Evolutionary conservation across 2,888 invertebrate genomes (phyloP), one percentile per base, ranked within the genome.

Genomic region (Pterobdella sp.): DNA sequence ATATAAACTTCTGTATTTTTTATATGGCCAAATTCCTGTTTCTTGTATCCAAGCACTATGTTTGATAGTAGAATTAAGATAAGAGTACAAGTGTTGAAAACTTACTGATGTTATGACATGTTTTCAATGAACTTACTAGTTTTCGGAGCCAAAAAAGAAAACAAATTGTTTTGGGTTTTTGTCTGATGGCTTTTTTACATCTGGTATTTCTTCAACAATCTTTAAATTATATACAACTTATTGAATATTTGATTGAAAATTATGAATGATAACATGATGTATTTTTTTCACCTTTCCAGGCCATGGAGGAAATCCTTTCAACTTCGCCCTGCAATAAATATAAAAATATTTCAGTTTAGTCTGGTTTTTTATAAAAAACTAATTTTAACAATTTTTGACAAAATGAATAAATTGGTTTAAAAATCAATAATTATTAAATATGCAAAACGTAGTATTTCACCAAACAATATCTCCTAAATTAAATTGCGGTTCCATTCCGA

Each of bases 241-340:
- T 36, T 10, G n/a, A 52, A 60, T 26, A 7, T 35, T 64, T 71
- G 36, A 32, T 49, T 14, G 18, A 69, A 69, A 26, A 32, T 32
- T 18, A 32, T 31, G 3, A 4, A 32, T 31, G n/a, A n/a, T n/a
- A n/a, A n/a, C n/a, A n/a, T n/a, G n/a, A n/a, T n/a, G n/a, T n/a
- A 10, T 2, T 29, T 7, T 52, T 77, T 91, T 90, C 88, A 94
- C 94, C 89, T 92, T 91, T 86, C 93, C 94, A 77, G 95, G 94
- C 95, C 95, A 95, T 77, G 93, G 92, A 79, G 93, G 91, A 87
- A 92, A 94, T 79, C 93, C 92, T 87, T 93, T 94, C 93, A 95
- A 93, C 88, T 94, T 94, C 74, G 94, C 94, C 94, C 94, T 95
- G 88, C 79, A 88, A 88, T 65, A 29, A 26, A 67, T 36, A 66